Conservation (phyloP, 2,797 vertebrate species). For the Dicrostonyx torquatus region DNA sequence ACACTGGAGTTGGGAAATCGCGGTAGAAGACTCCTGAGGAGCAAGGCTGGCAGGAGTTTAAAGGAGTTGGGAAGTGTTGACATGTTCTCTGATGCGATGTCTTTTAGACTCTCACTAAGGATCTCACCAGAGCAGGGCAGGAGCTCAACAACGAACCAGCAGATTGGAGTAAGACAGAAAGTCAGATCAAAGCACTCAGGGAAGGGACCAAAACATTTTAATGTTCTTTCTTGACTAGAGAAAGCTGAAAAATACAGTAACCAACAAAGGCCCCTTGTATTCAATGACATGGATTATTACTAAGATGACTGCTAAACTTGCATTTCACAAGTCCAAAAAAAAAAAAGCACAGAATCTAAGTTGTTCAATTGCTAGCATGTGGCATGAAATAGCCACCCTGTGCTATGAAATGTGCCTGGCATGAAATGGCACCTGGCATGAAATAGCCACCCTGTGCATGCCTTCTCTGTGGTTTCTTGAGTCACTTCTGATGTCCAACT, state of each 20-base stretch:
- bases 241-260: neutral
- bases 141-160: neutral
- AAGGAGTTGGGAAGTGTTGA: constrained; percentile 1
- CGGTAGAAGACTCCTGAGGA: neutral
- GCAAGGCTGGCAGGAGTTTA: neutral
- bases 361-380: neutral
- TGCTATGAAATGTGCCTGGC: no score
- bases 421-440: neutral
- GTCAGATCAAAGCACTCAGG: neutral
- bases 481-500: neutral
- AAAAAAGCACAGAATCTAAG: neutral
- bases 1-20: constrained; percentile 21
- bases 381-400: neutral
- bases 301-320: neutral
- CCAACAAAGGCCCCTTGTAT: neutral
- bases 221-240: neutral
- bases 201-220: neutral
- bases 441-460: neutral
- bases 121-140: neutral
- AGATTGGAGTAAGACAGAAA: neutral
- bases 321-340: neutral
- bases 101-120: neutral
- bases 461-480: neutral
- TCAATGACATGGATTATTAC: neutral
- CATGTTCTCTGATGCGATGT: neutral